Conservation (phyloP, 2,797 vertebrate species). For the Cossypha dichroa region DNA sequence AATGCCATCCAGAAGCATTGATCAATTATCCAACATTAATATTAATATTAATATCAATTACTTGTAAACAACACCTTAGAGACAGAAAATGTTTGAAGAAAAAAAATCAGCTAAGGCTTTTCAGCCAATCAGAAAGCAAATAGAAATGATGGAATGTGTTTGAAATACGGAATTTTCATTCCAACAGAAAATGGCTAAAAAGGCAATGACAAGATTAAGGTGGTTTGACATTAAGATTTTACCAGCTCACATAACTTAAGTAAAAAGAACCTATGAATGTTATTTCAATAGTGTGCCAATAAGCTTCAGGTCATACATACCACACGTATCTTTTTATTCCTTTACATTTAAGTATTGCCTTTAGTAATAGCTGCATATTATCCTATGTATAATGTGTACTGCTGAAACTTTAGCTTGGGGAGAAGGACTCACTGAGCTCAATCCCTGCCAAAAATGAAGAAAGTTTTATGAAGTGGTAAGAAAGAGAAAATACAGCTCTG, state of each 20-base stretch:
- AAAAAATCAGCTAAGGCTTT: background rate
- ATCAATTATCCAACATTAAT: background rate
- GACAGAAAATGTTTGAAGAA: background rate
- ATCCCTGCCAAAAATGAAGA: background rate
- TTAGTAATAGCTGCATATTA: background rate
- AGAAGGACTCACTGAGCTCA: background rate
- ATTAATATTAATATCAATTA: background rate
- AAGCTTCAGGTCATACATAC: background rate
- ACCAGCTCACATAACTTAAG: background rate
- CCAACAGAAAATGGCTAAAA: background rate
- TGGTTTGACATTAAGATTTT: background rate
- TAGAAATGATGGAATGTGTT: background rate
- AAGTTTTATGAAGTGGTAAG: background rate
- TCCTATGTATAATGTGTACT: background rate
- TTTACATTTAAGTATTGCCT: background rate
- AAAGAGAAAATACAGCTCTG: background rate
- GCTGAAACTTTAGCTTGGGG: background rate
- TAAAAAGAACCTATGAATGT: background rate
- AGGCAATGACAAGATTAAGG: background rate
- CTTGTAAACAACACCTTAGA: background rate
- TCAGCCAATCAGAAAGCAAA: background rate
- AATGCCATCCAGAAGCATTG: constrained; percentile 30
- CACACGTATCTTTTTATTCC: background rate
- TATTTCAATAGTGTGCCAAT: background rate
- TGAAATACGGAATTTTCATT: background rate